Evolutionary conservation across 2,797 vertebrate species (phyloP), one percentile per base, ranked within the genome.

Genomic region (Acrossocheilus wenchowensis): DNA sequence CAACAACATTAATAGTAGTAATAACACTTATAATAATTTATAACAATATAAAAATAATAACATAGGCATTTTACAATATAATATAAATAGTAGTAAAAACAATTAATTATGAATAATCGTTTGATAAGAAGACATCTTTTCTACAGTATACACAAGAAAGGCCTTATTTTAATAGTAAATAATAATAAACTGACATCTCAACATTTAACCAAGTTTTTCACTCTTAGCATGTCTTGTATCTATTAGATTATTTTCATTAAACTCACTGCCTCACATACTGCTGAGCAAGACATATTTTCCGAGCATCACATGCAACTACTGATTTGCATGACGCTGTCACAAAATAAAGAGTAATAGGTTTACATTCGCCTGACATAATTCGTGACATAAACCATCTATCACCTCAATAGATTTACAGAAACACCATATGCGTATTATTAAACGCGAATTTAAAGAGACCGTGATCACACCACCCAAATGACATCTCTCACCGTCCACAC

Each of bases 311-410:
- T 30, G 57, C 83, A 23, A 11, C 11, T 52, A 54, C 41, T 64
- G 54, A 57, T 75, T 34, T 75, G 54, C 62, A 77, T 50, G 43
- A 68, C 73, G 45, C 74, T 78, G 62, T 84, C 17, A 69, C 45
- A 43, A 68, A 68, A 84, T 68, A 30, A 78, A 21, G 10, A 52
- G 60, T 50, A 79, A 64, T 62, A 62, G 68, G 74, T 69, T 84
- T 41, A 39, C 10, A 52, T 54, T 12, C 15, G 48, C 60, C 62
- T 7, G 48, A 30, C 23, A 41, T 21, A 17, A 69, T 60, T 17
- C n/a, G 15, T 45, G n/a, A 73, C n/a, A 62, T 30, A 34, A 68
- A 41, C 17, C 74, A 78, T 78, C 15, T 8, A 57, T 69, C 48
- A 54, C 39, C 62, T 57, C 1, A 39, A 69, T 4, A 43, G 2